These are phyloP conservation scores for Camponotus fellah DNA, from an alignment of 2,888 invertebrate species.

Conservation along the genomic window DNA sequence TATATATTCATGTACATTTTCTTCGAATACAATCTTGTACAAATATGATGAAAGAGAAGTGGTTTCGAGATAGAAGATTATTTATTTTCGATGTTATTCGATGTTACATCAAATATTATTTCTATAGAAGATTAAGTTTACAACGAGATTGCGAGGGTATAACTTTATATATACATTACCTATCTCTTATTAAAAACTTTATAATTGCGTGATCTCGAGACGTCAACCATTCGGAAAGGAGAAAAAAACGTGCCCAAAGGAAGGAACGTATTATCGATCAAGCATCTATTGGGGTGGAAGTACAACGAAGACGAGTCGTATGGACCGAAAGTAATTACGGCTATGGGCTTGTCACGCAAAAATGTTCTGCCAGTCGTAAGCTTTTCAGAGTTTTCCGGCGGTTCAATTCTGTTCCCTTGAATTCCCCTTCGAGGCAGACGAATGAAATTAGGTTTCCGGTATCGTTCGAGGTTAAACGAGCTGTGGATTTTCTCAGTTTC, in stretches of 20 bases:
- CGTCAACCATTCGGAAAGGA: not conserved
- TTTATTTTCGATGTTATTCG: not conserved
- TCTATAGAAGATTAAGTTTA: not conserved
- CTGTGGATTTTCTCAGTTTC: conserved; percentile 48
- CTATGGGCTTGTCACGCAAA: conserved; percentile 55
- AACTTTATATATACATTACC: not conserved
- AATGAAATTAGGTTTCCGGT: conserved; percentile 62
- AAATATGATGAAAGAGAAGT: not conserved
- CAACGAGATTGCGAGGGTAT: conserved; percentile 1
- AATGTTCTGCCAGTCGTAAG: conserved; percentile 54
- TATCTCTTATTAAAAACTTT: not conserved
- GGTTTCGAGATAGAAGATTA: not conserved
- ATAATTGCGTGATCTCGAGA: not conserved
- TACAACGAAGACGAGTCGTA: conserved; percentile 18
- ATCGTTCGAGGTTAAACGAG: conserved; percentile 42
- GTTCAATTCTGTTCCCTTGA: conserved; percentile 50
- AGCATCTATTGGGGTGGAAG: conserved; percentile 17
- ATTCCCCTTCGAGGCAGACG: conserved; percentile 47
- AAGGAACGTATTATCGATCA: conserved; percentile 30
- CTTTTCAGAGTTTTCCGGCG: conserved; percentile 47
- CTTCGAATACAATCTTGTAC: not conserved
- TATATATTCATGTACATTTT: not conserved
- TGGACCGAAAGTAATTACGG: conserved; percentile 55
- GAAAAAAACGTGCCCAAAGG: not conserved
- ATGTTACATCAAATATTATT: not conserved